Conservation (phyloP, 1,140 invertebrate genomes). For the Tenebrio molitor region DNA sequence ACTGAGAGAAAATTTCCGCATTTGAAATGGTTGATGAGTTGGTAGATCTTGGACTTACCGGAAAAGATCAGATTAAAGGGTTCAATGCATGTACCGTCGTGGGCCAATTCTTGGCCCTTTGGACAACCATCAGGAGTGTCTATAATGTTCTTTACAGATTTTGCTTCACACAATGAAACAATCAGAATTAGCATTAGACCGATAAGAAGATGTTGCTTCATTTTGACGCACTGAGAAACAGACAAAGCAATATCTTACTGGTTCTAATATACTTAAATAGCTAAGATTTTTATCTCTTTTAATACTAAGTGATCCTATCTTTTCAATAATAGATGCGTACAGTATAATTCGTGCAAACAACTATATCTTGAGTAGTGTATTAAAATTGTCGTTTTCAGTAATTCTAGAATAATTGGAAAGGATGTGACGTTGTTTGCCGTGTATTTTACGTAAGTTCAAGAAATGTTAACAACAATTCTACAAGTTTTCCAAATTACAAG, state of each 20-base stretch:
- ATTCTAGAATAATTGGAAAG: neutral
- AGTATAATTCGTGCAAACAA: neutral
- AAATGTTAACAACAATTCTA: neutral
- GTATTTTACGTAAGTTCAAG: neutral
- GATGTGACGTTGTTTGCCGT: neutral
- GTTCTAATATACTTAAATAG: neutral
- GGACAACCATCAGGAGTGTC: slow-evolving; percentile 22
- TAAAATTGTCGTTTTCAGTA: neutral
- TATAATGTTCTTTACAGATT: neutral
- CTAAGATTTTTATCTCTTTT: neutral
- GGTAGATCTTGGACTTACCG: neutral
- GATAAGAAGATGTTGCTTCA: neutral
- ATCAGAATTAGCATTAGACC: neutral
- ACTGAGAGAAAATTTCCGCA: slow-evolving; percentile 15
- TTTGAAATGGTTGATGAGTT: neutral
- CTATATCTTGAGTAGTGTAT: neutral
- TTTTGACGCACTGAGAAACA: neutral
- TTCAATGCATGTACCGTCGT: slow-evolving; percentile 5
- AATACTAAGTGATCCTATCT: neutral
- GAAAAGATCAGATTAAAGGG: slow-evolving; percentile 1
- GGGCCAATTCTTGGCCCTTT: neutral
- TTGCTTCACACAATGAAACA: neutral
- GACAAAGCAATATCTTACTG: too few relatives aligned
- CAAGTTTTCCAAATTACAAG: too few relatives aligned
- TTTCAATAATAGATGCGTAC: neutral